A percentile compares a stretch with the other conserved stretches of the same genome.
Evolutionary conservation across 2,113 vertebrate species (phyloP).

Genomic region (Nothoprocta pentlandii): DNA sequence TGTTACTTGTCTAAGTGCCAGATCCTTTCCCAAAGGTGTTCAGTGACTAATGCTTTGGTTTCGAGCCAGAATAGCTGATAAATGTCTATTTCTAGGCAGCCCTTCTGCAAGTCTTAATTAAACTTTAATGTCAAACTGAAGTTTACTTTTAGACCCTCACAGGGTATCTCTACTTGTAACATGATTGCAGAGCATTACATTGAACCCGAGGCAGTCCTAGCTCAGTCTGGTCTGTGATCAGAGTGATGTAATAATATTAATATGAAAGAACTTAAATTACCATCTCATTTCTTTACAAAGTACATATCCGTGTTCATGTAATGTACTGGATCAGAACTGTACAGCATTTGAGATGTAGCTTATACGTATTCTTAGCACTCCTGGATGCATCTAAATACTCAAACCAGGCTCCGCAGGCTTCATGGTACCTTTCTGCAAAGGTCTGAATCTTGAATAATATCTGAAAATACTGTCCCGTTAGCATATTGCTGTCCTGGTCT

Average conservation of each 20-base stretch:
- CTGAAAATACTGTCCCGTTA: background rate
- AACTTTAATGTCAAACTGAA: conserved; percentile 83
- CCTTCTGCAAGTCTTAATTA: conserved; percentile 84
- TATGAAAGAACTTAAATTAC: background rate
- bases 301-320: background rate
- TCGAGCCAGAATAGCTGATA: conserved; percentile 85
- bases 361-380: background rate
- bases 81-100: conserved; percentile 82
- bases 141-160: conserved; percentile 75
- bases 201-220: background rate
- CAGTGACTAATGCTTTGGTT: conserved; percentile 86
- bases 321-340: background rate
- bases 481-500: rapidly evolving
- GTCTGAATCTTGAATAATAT: background rate
- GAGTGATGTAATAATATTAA: background rate
- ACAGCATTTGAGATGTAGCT: background rate
- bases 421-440: background rate
- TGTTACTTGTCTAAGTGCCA: conserved; percentile 83
- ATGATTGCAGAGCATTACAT: background rate
- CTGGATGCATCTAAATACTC: background rate
- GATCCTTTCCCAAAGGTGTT: conserved; percentile 84
- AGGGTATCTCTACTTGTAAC: conserved; percentile 34
- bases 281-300: background rate
- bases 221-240: background rate
- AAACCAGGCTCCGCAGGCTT: no score